Evolutionary conservation across 2,888 invertebrate species (phyloP), one percentile per base, ranked within the genome.

Genomic region (Pristionchus arcanus): DNA sequence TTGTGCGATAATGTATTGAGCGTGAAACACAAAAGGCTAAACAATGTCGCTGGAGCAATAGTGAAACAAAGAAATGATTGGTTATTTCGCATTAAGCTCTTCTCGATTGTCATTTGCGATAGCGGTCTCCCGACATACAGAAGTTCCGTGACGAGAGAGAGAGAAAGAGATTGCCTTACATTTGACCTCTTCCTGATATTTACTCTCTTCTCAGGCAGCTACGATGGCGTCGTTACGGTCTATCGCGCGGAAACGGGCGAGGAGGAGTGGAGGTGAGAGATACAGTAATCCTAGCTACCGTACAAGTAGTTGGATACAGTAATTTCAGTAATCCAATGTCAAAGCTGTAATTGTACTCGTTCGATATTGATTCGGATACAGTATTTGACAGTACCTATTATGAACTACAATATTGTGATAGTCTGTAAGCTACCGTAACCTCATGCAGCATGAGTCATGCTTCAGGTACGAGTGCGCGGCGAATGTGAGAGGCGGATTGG

Each of bases 201-300:
- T 53, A 53, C 7, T 53, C 53, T 55, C 21, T 21, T 4, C n/a
- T 63, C 34, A 88, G 87, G 87, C 74, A 88, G 74, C 42, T 88
- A 88, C 74, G 74, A 88, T 55, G 87, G 87, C 19, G 55, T 53
- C 25, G 74, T 88, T n/a, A 21, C 37, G 15, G 21, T 16, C 34
- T 74, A 55, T 15, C 28, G 49, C 28, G 87, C 31, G 74, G 74
- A 88, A 19, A 88, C 53, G 25, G 87, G 71, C 11, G 87, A 74
- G 71, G 53, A n/a, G 25, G 53, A 16, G 53, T 88, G 87, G 71
- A 88, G 87, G 74, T 88, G 68, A 68, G 87, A 55, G 21, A 25
- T 59, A 59, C 49, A 53, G 15, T 31, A 49, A n/a, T 49, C 28
- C 5, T 3, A 34, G 21, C 2, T 37, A 77, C 34, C 2, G 77